A percentile compares a stretch with the other conserved stretches of the same genome.
Evolutionary conservation across 2,797 vertebrate genomes (phyloP).

Genomic region (Amphiprion clarkii): DNA sequence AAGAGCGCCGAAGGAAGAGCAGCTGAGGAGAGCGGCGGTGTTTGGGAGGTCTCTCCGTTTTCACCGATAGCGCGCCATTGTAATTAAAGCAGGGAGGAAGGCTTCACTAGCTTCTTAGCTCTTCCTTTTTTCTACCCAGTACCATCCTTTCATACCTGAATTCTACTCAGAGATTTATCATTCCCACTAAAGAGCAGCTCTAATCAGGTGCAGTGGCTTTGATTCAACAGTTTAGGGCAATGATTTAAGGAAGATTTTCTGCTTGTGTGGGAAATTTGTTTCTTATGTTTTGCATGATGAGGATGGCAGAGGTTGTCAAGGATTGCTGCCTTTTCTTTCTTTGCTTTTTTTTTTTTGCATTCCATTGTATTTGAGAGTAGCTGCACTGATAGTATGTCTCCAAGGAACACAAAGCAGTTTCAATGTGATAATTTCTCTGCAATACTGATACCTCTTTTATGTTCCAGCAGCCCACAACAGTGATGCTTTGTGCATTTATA

Average conservation of each 20-base stretch:
- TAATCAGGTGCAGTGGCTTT: constrained; percentile 55
- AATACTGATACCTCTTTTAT: too few relatives aligned
- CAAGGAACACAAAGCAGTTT: neutral
- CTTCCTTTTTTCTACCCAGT: neutral
- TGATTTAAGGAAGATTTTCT: constrained; percentile 40
- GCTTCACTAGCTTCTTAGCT: constrained; percentile 43
- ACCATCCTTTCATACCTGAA: constrained; percentile 21
- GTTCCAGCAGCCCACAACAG: too few relatives aligned
- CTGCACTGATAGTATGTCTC: constrained; percentile 11
- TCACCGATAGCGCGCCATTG: constrained; percentile 59
- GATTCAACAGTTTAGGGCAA: constrained; percentile 44
- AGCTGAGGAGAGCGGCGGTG: constrained; percentile 36
- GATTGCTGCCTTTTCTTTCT: neutral
- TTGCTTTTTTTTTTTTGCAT: neutral
- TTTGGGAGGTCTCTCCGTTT: constrained; percentile 61
- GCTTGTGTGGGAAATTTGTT: constrained; percentile 22
- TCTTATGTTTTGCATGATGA: constrained; percentile 30
- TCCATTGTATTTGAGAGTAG: neutral
- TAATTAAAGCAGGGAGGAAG: constrained; percentile 64
- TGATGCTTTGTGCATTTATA: too few relatives aligned
- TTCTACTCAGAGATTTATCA: constrained; percentile 38
- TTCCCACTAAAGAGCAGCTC: constrained; percentile 45
- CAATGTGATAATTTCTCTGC: too few relatives aligned
- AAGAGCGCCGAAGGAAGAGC: constrained; percentile 40
- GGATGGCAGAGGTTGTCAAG: constrained; percentile 17